These are phyloP conservation scores for Herpetotheres cachinnans DNA, from an alignment of 2,113 vertebrate genomes.

Conservation along the genomic window DNA sequence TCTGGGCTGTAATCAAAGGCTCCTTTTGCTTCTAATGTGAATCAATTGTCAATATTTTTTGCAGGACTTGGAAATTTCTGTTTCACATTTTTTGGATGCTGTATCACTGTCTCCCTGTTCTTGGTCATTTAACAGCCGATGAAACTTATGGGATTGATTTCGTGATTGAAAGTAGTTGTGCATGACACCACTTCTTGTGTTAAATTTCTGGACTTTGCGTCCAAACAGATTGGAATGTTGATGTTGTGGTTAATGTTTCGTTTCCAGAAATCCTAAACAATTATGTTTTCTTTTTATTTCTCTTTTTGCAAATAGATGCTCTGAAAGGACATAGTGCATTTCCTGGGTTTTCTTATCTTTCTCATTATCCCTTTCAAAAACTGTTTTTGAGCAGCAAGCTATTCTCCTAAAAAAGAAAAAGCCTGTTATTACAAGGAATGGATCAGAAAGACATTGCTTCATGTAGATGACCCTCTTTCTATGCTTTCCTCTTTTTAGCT, in stretches of 20 bases:
- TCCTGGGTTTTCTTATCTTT: not conserved
- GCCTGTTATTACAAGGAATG: not conserved
- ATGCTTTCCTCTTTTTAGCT: not conserved
- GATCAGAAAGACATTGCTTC: not conserved
- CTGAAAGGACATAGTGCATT: not conserved
- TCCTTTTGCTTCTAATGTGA: not conserved
- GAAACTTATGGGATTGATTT: not conserved
- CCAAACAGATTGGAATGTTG: not conserved
- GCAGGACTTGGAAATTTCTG: not conserved
- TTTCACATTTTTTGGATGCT: not conserved
- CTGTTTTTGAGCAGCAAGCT: not conserved
- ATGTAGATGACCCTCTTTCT: not conserved
- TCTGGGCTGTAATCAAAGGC: not conserved
- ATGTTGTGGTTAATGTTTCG: not conserved
- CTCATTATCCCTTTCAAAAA: not conserved
- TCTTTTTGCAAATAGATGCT: not conserved
- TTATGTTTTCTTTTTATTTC: not conserved
- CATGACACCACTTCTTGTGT: not conserved
- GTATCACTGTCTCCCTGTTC: not conserved
- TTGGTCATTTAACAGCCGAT: not conserved
- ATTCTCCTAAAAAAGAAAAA: not conserved
- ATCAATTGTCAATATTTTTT: not conserved
- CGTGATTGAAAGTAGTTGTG: not conserved
- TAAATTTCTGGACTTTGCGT: not conserved
- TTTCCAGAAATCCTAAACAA: not conserved